Evolutionary conservation across 2,888 invertebrate genomes (phyloP).

Genomic region (Leptinotarsa haldemani): DNA sequence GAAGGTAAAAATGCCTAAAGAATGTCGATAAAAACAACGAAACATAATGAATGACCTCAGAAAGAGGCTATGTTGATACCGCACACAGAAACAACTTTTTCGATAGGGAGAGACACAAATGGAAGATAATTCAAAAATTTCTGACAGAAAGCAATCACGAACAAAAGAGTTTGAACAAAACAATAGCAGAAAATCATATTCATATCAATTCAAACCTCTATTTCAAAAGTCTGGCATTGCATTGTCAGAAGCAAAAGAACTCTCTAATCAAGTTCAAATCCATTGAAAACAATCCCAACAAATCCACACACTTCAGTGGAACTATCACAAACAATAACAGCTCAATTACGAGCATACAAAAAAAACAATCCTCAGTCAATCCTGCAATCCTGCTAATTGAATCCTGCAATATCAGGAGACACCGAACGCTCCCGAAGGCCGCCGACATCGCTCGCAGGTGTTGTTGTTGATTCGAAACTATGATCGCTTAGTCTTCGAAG

Average conservation of each 20-base stretch:
- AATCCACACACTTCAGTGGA: conserved; percentile 28
- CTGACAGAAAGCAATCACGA: background rate
- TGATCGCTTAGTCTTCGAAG: conserved; percentile 40
- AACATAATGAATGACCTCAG: no score
- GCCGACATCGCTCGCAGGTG: conserved; percentile 39
- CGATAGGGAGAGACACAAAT: no score
- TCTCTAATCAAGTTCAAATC: conserved; percentile 9
- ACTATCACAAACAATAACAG: conserved; percentile 35
- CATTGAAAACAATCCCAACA: conserved; percentile 12
- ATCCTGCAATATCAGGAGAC: conserved; percentile 39
- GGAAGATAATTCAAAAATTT: no score
- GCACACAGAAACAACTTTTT: no score
- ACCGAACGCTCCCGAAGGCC: conserved; percentile 32
- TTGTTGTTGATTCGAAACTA: conserved; percentile 34
- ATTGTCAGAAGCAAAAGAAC: background rate
- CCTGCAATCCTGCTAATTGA: conserved; percentile 41
- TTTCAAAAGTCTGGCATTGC: background rate
- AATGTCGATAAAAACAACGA: no score
- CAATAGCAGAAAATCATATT: background rate
- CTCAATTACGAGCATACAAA: conserved; percentile 37
- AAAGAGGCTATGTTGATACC: no score
- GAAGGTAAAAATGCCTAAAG: no score
- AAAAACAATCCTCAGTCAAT: conserved; percentile 29
- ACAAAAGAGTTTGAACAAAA: background rate
- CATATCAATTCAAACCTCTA: background rate